A percentile compares a stretch with the other conserved stretches of the same genome.
These are phyloP conservation scores for Acipenser oxyrinchus DNA, from an alignment of 2,797 vertebrate genomes.

Conservation along the genomic window DNA sequence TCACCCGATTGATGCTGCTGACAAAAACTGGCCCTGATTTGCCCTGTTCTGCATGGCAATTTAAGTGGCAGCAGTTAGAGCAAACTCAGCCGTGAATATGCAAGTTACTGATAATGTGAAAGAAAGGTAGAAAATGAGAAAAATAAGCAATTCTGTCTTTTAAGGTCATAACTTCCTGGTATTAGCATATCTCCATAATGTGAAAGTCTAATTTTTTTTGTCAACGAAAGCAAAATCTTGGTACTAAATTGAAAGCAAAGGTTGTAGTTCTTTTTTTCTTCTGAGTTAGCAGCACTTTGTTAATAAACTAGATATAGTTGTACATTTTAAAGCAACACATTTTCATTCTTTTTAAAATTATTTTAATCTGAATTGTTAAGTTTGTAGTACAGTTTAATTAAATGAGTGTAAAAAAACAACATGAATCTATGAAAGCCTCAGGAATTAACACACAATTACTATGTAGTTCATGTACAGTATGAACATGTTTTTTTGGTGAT, in stretches of 20 bases:
- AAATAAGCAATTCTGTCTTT: conserved; percentile 56
- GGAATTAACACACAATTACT: too few species aligned
- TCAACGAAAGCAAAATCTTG: background rate
- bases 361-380: too few species aligned
- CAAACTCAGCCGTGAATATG: conserved; percentile 80
- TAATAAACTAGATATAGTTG: too few species aligned
- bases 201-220: background rate
- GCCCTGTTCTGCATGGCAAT: conserved; percentile 64
- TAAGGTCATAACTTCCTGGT: conserved; percentile 27
- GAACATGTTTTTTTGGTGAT: too few species aligned
- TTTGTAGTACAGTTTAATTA: too few species aligned
- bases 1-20: conserved; percentile 62
- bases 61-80: conserved; percentile 76
- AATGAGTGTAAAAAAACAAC: too few species aligned
- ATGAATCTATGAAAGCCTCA: too few species aligned
- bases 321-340: too few species aligned
- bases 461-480: too few species aligned
- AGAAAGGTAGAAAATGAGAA: conserved; percentile 36
- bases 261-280: background rate
- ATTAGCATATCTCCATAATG: conserved; percentile 33
- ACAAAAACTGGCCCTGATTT: conserved; percentile 63
- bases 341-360: too few species aligned
- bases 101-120: conserved; percentile 57
- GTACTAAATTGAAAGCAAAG: background rate
- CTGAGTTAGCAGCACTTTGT: too few species aligned